Conservation (phyloP, 30 jellyfish, hydroid and myxozoan species). For the Sanderia malayensis region DNA sequence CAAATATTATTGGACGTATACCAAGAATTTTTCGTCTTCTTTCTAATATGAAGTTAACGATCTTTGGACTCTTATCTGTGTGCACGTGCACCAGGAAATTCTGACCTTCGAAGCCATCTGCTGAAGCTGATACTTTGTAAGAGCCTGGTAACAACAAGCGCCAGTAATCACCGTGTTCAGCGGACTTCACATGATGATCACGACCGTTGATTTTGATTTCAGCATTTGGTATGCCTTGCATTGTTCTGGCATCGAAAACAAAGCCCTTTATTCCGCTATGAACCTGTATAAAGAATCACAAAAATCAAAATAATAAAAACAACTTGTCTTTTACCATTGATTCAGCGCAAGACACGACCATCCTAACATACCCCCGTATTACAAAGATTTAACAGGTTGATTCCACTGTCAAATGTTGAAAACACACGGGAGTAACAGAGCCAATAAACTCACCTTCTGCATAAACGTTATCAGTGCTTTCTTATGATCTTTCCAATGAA, state of each 20-base stretch:
- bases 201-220: slow-evolving; percentile 71
- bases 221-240: slow-evolving; percentile 73
- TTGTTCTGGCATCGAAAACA: slow-evolving; percentile 69
- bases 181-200: slow-evolving; percentile 69
- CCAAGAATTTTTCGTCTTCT: slow-evolving; percentile 54
- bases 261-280: slow-evolving; percentile 89
- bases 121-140: slow-evolving; percentile 76
- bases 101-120: slow-evolving; percentile 72
- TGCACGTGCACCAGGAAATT: slow-evolving; percentile 59
- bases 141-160: slow-evolving; percentile 91
- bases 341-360: too few relatives aligned
- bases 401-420: too few relatives aligned
- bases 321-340: too few relatives aligned
- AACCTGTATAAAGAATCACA: slow-evolving; percentile 64
- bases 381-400: too few relatives aligned
- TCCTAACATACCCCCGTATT: too few relatives aligned
- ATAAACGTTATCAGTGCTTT: slow-evolving; percentile 56
- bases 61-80: slow-evolving; percentile 49
- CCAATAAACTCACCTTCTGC: slow-evolving; percentile 58
- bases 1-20: slow-evolving; percentile 70
- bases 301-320: too few relatives aligned
- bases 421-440: too few relatives aligned
- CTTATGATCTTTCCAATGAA: slow-evolving; percentile 81
- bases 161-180: slow-evolving; percentile 93
- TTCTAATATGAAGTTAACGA: slow-evolving; percentile 65